Conservation (phyloP, 2,113 vertebrate genomes). For the Sphaerodactylus townsendi region DNA sequence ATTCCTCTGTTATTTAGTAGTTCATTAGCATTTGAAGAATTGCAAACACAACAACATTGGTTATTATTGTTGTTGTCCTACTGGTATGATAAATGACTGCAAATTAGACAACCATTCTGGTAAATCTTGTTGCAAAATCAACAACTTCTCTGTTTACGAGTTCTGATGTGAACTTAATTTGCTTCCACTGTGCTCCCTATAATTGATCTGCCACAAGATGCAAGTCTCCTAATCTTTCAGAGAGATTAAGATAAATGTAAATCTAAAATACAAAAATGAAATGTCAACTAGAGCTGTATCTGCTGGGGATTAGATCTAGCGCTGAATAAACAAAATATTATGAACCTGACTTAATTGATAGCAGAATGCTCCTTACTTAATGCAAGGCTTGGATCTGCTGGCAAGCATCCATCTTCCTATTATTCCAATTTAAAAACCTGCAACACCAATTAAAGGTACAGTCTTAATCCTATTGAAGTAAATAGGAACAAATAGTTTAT, state of each 20-base stretch:
- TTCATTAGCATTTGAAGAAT: neutral
- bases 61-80: neutral
- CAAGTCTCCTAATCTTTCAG: slow-evolving; percentile 26
- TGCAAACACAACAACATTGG: neutral
- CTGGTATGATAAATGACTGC: neutral
- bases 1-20: neutral
- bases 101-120: neutral
- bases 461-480: neutral
- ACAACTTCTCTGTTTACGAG: slow-evolving; percentile 9
- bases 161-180: neutral
- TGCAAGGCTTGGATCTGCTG: slow-evolving; percentile 4
- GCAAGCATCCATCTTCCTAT: neutral
- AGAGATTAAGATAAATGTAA: slow-evolving; percentile 28
- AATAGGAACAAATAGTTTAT: neutral
- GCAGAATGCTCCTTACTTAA: neutral
- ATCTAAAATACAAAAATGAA: slow-evolving; percentile 2
- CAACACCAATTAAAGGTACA: neutral
- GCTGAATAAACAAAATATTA: slow-evolving; percentile 33
- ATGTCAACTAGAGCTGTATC: slow-evolving; percentile 13
- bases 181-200: neutral
- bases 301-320: slow-evolving; percentile 8
- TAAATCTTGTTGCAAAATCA: slow-evolving; percentile 6
- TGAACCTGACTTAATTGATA: slow-evolving; percentile 29
- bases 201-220: slow-evolving; percentile 16
- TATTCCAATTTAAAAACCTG: slow-evolving; percentile 22